Conservation (phyloP, 2,888 invertebrate species). For the Esperia sulphurella region DNA sequence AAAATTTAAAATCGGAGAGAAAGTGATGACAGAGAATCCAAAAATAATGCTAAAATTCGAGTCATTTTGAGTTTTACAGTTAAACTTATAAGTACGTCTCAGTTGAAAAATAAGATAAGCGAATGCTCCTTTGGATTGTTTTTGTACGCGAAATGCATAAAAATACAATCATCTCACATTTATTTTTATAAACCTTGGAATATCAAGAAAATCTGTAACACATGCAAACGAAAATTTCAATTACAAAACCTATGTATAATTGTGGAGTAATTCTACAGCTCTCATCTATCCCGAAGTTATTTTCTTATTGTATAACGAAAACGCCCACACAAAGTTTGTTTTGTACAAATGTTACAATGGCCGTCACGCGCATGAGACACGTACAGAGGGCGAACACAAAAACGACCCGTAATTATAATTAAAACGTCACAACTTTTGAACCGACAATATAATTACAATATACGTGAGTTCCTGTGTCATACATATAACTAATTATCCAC, state of each 20-base stretch:
- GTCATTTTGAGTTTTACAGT: too few species aligned
- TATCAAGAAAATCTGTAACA: too few species aligned
- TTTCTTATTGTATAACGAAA: constrained; percentile 22
- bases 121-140: too few species aligned
- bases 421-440: constrained; percentile 65
- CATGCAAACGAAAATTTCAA: too few species aligned
- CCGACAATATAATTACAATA: constrained; percentile 39
- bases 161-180: too few species aligned
- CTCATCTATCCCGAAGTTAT: constrained; percentile 25
- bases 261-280: neutral
- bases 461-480: constrained; percentile 13
- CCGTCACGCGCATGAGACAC: constrained; percentile 56
- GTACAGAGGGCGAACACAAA: constrained; percentile 48
- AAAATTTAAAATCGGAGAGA: too few species aligned
- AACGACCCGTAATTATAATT: constrained; percentile 67
- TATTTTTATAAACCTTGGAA: too few species aligned
- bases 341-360: constrained; percentile 47
- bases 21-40: too few species aligned
- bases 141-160: too few species aligned
- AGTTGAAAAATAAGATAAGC: too few species aligned
- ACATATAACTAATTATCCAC: neutral
- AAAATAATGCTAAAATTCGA: too few species aligned
- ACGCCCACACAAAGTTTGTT: constrained; percentile 34
- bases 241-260: neutral
- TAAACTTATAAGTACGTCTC: too few species aligned